phyloP scores from a whole-genome alignment of 2,797 vertebrate genomes.

The Macropodus opercularis region DNA sequence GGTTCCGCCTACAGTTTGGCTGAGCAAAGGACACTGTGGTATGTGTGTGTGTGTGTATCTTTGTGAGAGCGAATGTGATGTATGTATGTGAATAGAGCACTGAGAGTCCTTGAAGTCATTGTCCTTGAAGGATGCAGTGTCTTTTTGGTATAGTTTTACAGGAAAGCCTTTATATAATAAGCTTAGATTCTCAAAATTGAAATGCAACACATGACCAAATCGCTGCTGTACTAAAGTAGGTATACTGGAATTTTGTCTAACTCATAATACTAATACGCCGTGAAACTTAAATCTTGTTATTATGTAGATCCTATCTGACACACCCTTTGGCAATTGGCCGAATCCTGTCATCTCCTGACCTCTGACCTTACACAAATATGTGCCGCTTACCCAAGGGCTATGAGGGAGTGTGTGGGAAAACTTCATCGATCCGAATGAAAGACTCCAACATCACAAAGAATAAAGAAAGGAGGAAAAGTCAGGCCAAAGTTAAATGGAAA shows the following conservation, averaged over 20 bases:
- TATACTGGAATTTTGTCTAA: too few species aligned
- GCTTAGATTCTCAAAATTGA: not conserved
- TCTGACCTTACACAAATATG: conserved; percentile 46
- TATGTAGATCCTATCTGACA: conserved; percentile 24
- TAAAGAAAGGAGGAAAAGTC: conserved; percentile 53
- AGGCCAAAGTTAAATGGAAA: conserved; percentile 81
- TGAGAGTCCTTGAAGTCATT: conserved; percentile 42
- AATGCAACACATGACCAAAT: conserved; percentile 1
- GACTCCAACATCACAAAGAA: conserved; percentile 54
- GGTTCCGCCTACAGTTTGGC: conserved; percentile 71
- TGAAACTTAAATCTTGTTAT: conserved; percentile 26
- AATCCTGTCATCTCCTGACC: conserved; percentile 55
- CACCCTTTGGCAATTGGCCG: conserved; percentile 8
- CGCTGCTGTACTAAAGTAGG: not conserved
- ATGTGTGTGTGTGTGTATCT: conserved; percentile 42
- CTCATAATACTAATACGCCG: too few species aligned
- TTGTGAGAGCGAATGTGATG: conserved; percentile 15
- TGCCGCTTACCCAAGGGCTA: conserved; percentile 48
- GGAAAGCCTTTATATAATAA: conserved; percentile 19
- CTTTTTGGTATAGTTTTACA: conserved; percentile 20
- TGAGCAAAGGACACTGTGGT: conserved; percentile 51
- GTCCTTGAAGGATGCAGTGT: conserved; percentile 40
- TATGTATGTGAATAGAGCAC: conserved; percentile 28
- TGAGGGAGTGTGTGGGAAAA: conserved; percentile 51
- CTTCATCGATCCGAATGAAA: conserved; percentile 51